phyloP scores from a whole-genome alignment of 1,140 invertebrate genomes.

The Brachystomella parvula region DNA sequence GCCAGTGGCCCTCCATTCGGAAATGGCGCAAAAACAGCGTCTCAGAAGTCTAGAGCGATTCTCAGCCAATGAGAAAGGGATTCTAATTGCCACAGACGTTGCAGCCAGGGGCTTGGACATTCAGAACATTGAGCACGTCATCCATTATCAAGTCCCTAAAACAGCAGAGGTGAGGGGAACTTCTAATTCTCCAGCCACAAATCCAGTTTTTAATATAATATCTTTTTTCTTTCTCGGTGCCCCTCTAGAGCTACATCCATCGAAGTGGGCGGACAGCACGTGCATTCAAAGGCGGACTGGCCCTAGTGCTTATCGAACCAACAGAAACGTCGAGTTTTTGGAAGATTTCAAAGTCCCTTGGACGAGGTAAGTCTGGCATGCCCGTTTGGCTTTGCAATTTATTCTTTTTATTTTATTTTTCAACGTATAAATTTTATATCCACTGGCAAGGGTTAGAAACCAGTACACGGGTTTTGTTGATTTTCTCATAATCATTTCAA shows the following conservation, averaged over 20 bases:
- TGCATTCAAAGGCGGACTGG: slow-evolving; percentile 77
- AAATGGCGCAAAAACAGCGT: slow-evolving; percentile 89
- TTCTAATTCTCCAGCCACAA: slow-evolving; percentile 11
- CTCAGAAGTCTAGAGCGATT: slow-evolving; percentile 93
- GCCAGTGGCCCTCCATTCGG: slow-evolving; percentile 81
- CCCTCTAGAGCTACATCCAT: slow-evolving; percentile 85
- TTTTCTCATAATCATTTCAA: too few species aligned
- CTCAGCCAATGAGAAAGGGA: slow-evolving; percentile 58
- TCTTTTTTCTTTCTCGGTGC: slow-evolving; percentile 30
- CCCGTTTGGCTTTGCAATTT: neutral
- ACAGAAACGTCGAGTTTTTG: slow-evolving; percentile 70
- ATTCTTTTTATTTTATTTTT: too few species aligned
- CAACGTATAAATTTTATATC: too few species aligned
- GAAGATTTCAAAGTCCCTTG: slow-evolving; percentile 71
- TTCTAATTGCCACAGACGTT: slow-evolving; percentile 95
- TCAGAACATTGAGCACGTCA: slow-evolving; percentile 83
- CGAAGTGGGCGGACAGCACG: slow-evolving; percentile 91
- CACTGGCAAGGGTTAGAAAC: too few species aligned
- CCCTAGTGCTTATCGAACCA: slow-evolving; percentile 84
- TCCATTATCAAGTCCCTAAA: slow-evolving; percentile 94
- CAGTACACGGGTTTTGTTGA: too few species aligned
- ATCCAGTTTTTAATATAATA: slow-evolving; percentile 13
- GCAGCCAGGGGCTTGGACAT: slow-evolving; percentile 95
- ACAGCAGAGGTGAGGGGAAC: slow-evolving; percentile 86
- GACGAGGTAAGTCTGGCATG: slow-evolving; percentile 56